These are phyloP conservation scores for Papilio elwesi DNA, from an alignment of 2,888 invertebrate species.

Conservation along the genomic window DNA sequence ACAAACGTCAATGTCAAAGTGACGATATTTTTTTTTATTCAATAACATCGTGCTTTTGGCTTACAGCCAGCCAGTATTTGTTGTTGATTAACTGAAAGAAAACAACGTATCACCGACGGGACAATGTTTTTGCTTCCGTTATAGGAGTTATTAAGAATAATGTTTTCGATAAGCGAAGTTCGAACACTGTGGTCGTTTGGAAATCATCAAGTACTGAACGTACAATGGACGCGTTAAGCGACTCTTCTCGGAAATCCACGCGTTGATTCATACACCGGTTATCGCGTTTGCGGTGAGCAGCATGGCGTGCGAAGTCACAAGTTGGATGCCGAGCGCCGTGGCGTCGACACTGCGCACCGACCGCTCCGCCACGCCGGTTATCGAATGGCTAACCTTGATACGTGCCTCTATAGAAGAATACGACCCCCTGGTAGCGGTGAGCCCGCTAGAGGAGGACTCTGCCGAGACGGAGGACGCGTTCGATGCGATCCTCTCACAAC, in stretches of 20 bases:
- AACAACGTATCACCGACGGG: slow-evolving; percentile 56
- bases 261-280: slow-evolving; percentile 82
- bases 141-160: slow-evolving; percentile 64
- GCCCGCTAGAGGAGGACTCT: slow-evolving; percentile 54
- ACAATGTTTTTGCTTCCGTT: slow-evolving; percentile 57
- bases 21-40: slow-evolving; percentile 46
- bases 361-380: slow-evolving; percentile 66
- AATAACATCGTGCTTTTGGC: slow-evolving; percentile 8
- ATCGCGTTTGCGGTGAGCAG: slow-evolving; percentile 63
- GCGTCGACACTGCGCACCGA: slow-evolving; percentile 73
- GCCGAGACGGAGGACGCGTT: slow-evolving; percentile 67
- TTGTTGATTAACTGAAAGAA: background rate
- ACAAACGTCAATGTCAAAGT: slow-evolving; percentile 49
- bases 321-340: slow-evolving; percentile 81
- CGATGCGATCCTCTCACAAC: slow-evolving; percentile 77
- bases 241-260: slow-evolving; percentile 74
- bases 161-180: slow-evolving; percentile 65
- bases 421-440: slow-evolving; percentile 68
- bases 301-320: slow-evolving; percentile 74
- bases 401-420: slow-evolving; percentile 75
- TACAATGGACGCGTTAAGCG: slow-evolving; percentile 54
- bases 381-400: slow-evolving; percentile 75
- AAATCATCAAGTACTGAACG: slow-evolving; percentile 45
- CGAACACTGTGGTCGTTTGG: slow-evolving; percentile 46
- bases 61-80: background rate